Conservation (phyloP, 2,113 vertebrate genomes). For the Prietella phreatophila region DNA sequence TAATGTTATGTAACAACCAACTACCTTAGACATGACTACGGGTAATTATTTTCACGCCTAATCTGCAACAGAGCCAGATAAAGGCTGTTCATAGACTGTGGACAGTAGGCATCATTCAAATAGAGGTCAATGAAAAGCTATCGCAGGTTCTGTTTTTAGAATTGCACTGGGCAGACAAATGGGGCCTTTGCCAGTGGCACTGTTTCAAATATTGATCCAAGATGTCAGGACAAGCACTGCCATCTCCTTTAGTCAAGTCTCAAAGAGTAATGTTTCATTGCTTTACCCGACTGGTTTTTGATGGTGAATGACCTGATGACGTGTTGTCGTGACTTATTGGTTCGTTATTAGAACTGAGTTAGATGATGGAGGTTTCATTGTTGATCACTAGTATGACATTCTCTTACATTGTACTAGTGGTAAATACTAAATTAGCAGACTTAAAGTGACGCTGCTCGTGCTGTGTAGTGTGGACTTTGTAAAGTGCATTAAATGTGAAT, state of each 20-base stretch:
- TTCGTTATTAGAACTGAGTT: background rate
- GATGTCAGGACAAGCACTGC: conserved; percentile 24
- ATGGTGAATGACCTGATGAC: background rate
- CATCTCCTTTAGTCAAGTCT: conserved; percentile 6
- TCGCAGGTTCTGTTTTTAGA: conserved; percentile 27
- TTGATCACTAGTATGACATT: background rate
- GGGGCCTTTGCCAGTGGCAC: conserved; percentile 13
- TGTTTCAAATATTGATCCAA: conserved; percentile 42
- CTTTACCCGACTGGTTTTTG: conserved; percentile 34
- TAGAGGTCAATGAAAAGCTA: conserved; percentile 23
- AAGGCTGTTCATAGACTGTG: background rate
- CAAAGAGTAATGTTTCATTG: conserved; percentile 12
- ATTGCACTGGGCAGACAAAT: background rate
- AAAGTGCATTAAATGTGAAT: background rate
- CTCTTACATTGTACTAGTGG: background rate
- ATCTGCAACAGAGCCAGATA: background rate
- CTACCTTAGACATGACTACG: background rate
- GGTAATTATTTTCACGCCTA: background rate
- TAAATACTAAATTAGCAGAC: background rate
- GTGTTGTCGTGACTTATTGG: background rate
- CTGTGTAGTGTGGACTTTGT: background rate
- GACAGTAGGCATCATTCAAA: background rate
- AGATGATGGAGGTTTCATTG: background rate
- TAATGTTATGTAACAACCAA: background rate
- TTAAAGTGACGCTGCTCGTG: background rate